Percentiles rank a stretch among this genome's conserved stretches.
These are phyloP conservation scores for Philaethria dido DNA, from an alignment of 2,888 invertebrate species.

Conservation along the genomic window DNA sequence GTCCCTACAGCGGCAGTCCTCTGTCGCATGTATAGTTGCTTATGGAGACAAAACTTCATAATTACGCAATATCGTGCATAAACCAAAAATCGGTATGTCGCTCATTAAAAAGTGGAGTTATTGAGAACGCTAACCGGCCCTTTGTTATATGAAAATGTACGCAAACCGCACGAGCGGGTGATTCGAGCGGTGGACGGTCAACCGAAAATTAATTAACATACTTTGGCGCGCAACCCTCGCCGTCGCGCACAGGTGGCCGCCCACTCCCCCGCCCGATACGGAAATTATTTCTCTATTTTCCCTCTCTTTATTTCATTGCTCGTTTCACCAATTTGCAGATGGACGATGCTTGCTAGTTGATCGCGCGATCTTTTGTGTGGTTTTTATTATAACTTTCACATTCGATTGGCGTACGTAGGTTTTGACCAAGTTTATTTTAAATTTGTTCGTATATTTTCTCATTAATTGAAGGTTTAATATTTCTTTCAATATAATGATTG, in stretches of 20 bases:
- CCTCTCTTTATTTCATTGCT: slow-evolving; percentile 45
- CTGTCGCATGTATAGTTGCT: neutral
- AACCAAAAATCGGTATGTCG: slow-evolving; percentile 43
- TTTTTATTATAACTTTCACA: slow-evolving; percentile 22
- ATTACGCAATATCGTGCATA: slow-evolving; percentile 35
- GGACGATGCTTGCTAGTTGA: slow-evolving; percentile 29
- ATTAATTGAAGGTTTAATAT: neutral
- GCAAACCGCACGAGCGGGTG: slow-evolving; percentile 73
- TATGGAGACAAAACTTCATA: slow-evolving; percentile 11
- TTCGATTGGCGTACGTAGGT: slow-evolving; percentile 10
- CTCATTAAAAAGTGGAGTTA: slow-evolving; percentile 48
- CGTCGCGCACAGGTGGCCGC: slow-evolving; percentile 58
- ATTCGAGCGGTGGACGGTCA: slow-evolving; percentile 77
- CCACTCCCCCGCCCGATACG: slow-evolving; percentile 49
- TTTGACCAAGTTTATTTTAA: neutral
- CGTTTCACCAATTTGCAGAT: slow-evolving; percentile 38
- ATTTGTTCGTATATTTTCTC: neutral
- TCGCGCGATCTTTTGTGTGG: slow-evolving; percentile 17
- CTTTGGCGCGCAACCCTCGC: slow-evolving; percentile 76
- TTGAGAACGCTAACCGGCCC: slow-evolving; percentile 54
- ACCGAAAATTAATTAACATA: slow-evolving; percentile 84
- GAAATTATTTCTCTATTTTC: slow-evolving; percentile 53
- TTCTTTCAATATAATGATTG: slow-evolving; percentile 1
- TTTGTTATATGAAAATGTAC: slow-evolving; percentile 74
- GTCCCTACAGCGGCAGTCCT: neutral